Conservation (phyloP, 2,888 invertebrate species). For the Hirtodrosophila confusa region DNA sequence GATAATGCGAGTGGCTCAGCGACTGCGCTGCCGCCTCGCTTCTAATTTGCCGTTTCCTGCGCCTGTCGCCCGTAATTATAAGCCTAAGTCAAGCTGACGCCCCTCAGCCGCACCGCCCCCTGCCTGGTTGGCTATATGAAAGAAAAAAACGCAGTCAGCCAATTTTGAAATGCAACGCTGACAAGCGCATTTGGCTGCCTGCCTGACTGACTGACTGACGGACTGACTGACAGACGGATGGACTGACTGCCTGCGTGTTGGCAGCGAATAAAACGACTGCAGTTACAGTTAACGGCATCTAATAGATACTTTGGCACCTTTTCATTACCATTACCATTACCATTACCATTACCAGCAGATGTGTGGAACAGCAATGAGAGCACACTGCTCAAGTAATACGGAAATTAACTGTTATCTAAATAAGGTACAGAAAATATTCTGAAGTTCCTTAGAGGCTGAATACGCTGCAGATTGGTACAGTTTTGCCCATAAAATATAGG, state of each 20-base stretch:
- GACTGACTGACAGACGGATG: conserved; percentile 1
- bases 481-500: no score
- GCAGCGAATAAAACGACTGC: conserved; percentile 65
- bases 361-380: conserved; percentile 10
- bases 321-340: conserved; percentile 54
- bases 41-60: conserved; percentile 75
- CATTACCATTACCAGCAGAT: conserved; percentile 44
- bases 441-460: neutral
- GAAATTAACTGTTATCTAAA: conserved; percentile 18
- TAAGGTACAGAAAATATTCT: neutral
- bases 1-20: conserved; percentile 59
- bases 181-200: conserved; percentile 62
- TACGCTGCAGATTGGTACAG: no score
- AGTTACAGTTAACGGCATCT: conserved; percentile 78
- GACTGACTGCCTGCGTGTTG: conserved; percentile 61
- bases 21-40: conserved; percentile 32
- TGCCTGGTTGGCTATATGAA: conserved; percentile 31
- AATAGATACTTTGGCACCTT: conserved; percentile 80
- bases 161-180: conserved; percentile 62
- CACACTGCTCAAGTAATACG: conserved; percentile 10
- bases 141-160: conserved; percentile 37
- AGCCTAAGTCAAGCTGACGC: conserved; percentile 25
- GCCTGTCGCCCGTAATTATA: conserved; percentile 70
- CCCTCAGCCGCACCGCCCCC: neutral
- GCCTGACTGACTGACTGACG: conserved; percentile 14